phyloP scores from a whole-genome alignment of 2,797 vertebrate genomes.

The Anas flavirostris region DNA sequence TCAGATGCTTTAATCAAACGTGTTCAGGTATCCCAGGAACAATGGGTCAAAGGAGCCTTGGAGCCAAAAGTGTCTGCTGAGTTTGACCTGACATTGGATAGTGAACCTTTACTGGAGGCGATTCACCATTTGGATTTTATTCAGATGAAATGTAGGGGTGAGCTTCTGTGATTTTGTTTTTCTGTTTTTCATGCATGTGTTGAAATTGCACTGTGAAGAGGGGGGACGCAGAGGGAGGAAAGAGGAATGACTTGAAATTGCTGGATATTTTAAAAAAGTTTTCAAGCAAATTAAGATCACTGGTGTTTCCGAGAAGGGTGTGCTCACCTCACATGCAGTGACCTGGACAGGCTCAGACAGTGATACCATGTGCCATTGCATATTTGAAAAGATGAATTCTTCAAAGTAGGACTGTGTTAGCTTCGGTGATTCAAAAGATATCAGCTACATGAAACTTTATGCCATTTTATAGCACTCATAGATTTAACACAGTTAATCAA shows the following conservation, averaged over 20 bases:
- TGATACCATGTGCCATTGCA: not conserved
- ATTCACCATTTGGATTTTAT: conserved; percentile 97
- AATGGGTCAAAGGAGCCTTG: conserved; percentile 97
- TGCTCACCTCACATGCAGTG: not conserved
- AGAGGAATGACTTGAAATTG: not conserved
- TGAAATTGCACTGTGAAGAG: not conserved
- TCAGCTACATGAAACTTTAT: not conserved
- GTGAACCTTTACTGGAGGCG: conserved; percentile 90
- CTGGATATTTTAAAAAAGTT: not conserved
- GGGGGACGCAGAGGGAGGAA: not conserved
- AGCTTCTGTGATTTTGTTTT: conserved; percentile 69
- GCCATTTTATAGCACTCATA: not conserved
- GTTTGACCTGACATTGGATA: conserved; percentile 93
- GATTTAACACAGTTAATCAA: not conserved
- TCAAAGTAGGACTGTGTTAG: not conserved
- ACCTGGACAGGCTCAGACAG: not conserved
- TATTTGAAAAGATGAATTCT: not conserved
- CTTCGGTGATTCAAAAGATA: not conserved
- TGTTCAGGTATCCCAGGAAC: conserved; percentile 93
- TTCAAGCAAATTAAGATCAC: not conserved
- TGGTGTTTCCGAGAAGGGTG: not conserved
- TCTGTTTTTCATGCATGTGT: not conserved
- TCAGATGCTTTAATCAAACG: conserved; percentile 96
- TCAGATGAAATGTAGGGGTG: conserved; percentile 95
- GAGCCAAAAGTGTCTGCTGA: conserved; percentile 96